These are phyloP conservation scores for Tiliqua scincoides DNA, from an alignment of 2,113 vertebrate species.

Conservation along the genomic window DNA sequence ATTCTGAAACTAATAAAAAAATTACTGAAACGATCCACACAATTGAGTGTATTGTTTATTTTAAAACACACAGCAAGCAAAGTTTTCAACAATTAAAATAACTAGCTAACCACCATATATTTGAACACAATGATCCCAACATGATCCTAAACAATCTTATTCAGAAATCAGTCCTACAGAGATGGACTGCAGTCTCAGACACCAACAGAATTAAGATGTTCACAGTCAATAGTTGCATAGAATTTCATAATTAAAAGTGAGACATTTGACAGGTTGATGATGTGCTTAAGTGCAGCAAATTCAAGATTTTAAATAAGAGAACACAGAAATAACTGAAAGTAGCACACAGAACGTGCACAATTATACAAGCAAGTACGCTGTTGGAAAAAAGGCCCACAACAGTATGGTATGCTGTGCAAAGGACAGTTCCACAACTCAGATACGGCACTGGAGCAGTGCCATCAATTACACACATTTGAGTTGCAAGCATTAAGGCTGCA, in stretches of 20 bases:
- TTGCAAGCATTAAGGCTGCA: not conserved
- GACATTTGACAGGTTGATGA: not conserved
- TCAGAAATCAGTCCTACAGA: slow-evolving; percentile 58
- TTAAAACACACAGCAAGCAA: slow-evolving; percentile 50
- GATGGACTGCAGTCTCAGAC: slow-evolving; percentile 43
- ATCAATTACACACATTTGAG: slow-evolving; percentile 39
- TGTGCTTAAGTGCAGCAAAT: not conserved
- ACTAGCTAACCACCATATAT: not conserved
- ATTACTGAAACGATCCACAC: no score
- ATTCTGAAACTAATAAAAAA: not conserved
- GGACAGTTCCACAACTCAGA: slow-evolving; percentile 47
- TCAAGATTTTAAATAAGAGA: slow-evolving; percentile 15
- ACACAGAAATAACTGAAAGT: slow-evolving; percentile 17
- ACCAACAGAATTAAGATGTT: slow-evolving; percentile 24
- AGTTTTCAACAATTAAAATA: slow-evolving; percentile 64
- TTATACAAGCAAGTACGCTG: slow-evolving; percentile 16
- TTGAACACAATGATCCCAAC: not conserved
- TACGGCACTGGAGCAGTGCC: slow-evolving; percentile 25
- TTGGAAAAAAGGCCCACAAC: slow-evolving; percentile 16
- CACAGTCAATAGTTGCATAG: not conserved
- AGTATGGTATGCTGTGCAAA: slow-evolving; percentile 6
- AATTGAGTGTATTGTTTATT: no score
- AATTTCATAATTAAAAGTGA: not conserved
- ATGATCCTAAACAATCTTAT: not conserved
- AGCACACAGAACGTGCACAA: not conserved